These are phyloP conservation scores for Orthonevra nobilis DNA, from an alignment of 2,888 invertebrate genomes.

Conservation along the genomic window DNA sequence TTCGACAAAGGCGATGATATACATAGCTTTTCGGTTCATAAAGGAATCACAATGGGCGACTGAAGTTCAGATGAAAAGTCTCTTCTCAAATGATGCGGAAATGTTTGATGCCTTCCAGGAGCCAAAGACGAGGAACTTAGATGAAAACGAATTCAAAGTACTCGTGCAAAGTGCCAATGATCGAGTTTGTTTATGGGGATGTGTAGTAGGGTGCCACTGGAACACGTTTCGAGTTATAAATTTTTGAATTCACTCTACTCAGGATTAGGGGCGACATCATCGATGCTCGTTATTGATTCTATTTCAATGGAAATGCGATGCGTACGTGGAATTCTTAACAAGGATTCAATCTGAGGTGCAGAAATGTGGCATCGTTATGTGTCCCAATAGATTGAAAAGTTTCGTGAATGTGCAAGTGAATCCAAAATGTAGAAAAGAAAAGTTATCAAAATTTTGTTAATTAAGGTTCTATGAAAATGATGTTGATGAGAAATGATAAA, in stretches of 20 bases:
- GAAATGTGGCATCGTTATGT: no score
- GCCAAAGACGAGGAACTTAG: conserved; percentile 6
- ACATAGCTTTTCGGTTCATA: conserved; percentile 24
- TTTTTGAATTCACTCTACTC: background rate
- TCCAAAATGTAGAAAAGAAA: no score
- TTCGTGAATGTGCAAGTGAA: no score
- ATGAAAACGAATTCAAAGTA: conserved; percentile 33
- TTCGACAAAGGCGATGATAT: no score
- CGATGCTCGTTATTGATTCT: no score
- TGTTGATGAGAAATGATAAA: no score
- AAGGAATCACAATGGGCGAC: conserved; percentile 30
- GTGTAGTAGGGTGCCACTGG: background rate
- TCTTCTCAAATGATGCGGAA: conserved; percentile 41
- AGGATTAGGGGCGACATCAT: background rate
- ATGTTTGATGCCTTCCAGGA: conserved; percentile 47
- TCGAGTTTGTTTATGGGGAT: conserved; percentile 42
- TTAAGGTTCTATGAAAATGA: no score
- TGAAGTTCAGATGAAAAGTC: conserved; percentile 29
- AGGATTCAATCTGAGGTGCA: no score
- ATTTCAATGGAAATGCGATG: no score
- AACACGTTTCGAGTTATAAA: conserved; percentile 26
- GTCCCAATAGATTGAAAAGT: no score
- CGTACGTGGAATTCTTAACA: no score
- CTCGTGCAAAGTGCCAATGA: conserved; percentile 28
- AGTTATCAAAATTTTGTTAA: no score